Evolutionary conservation across 1,140 invertebrate species (phyloP).

Genomic region (Popillia japonica): DNA sequence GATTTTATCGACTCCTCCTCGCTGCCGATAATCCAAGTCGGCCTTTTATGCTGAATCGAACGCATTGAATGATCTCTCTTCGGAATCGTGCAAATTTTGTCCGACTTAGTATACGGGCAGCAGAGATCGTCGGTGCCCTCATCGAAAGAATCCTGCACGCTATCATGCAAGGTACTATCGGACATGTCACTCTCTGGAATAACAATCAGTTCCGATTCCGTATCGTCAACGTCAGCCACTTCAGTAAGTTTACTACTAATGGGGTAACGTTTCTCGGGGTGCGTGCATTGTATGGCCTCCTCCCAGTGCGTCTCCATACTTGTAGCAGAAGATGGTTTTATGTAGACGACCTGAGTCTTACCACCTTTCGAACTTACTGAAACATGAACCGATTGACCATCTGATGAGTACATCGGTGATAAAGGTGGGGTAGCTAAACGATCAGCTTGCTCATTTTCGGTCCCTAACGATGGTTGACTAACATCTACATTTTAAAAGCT

Average conservation of each 20-base stretch:
- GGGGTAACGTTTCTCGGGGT: slow-evolving; percentile 59
- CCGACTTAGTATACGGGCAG: slow-evolving; percentile 42
- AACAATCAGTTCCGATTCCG: slow-evolving; percentile 85
- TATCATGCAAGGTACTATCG: slow-evolving; percentile 80
- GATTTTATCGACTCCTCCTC: slow-evolving; percentile 64
- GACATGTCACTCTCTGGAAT: slow-evolving; percentile 89
- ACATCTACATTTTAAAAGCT: slow-evolving; percentile 65
- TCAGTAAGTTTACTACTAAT: slow-evolving; percentile 44
- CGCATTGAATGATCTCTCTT: slow-evolving; percentile 26
- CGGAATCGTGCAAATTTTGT: slow-evolving; percentile 44
- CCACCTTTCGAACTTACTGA: slow-evolving; percentile 62
- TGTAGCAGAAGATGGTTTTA: slow-evolving; percentile 62
- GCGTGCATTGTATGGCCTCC: slow-evolving; percentile 62
- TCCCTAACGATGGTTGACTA: slow-evolving; percentile 77
- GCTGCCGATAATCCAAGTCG: slow-evolving; percentile 69
- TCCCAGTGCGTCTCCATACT: slow-evolving; percentile 78
- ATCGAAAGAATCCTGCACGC: slow-evolving; percentile 68
- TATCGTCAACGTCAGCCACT: slow-evolving; percentile 76
- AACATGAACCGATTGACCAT: slow-evolving; percentile 61
- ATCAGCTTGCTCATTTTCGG: slow-evolving; percentile 67
- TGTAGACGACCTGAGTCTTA: slow-evolving; percentile 61
- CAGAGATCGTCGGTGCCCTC: slow-evolving; percentile 60
- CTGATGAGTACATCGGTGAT: slow-evolving; percentile 63
- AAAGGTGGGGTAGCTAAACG: slow-evolving; percentile 63
- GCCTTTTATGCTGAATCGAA: slow-evolving; percentile 57